Percentiles rank a stretch among this genome's conserved stretches.
Conservation (phyloP, 2,797 vertebrate genomes). For the Monodelphis domestica region DNA sequence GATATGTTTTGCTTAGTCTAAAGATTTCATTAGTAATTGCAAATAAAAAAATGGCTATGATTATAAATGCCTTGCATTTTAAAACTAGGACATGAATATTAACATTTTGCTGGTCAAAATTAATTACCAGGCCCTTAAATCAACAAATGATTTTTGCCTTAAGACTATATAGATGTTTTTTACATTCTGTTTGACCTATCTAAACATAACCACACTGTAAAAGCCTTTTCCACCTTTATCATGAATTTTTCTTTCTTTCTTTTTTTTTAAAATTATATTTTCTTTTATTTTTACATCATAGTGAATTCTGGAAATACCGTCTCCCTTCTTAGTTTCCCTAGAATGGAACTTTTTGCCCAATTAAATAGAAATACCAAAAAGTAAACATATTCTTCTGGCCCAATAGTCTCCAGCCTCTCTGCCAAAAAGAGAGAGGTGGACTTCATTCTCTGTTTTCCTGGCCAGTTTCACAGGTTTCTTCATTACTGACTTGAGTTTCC, state of each 20-base stretch:
- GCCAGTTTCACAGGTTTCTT: neutral
- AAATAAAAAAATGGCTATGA: neutral
- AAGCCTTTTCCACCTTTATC: constrained; percentile 16
- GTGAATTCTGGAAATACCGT: neutral
- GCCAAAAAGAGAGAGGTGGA: neutral
- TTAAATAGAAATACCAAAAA: neutral
- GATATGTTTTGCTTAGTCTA: neutral
- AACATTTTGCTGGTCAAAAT: neutral
- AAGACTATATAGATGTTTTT: constrained; percentile 24
- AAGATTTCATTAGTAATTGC: neutral
- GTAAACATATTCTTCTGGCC: neutral
- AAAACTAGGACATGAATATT: neutral
- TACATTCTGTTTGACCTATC: neutral
- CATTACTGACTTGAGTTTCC: neutral
- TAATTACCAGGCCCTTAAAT: constrained; percentile 42
- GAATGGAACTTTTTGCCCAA: neutral
- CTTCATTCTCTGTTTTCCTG: neutral
- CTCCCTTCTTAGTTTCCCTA: neutral
- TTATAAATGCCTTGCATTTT: neutral
- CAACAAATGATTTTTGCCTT: neutral
- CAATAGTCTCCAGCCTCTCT: neutral
- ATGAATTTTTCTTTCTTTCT: no score
- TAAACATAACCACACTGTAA: constrained; percentile 1
- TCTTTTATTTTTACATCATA: neutral
- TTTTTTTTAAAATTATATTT: neutral